These are phyloP conservation scores for Rhinoptilus africanus DNA, from an alignment of 2,113 vertebrate genomes.

Conservation along the genomic window DNA sequence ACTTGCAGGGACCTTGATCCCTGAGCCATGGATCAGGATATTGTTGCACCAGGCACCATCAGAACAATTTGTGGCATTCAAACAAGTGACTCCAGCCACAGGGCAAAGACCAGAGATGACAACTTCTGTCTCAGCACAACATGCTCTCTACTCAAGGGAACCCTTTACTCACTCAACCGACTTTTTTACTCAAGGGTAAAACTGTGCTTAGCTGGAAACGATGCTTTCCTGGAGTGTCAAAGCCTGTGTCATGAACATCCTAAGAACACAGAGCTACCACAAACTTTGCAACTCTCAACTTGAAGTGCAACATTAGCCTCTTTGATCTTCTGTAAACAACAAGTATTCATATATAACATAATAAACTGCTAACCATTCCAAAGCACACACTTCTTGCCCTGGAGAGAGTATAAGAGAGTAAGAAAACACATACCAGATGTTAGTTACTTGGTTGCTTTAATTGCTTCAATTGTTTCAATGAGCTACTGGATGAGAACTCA, in stretches of 20 bases:
- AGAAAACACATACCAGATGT: conserved; percentile 45
- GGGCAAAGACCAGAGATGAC: background rate
- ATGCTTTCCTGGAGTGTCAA: background rate
- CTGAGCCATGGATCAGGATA: background rate
- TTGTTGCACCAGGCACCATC: background rate
- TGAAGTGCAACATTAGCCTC: background rate
- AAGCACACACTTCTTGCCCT: conserved; percentile 23
- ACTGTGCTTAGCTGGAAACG: background rate
- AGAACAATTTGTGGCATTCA: background rate
- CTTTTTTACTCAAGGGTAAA: background rate
- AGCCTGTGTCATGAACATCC: background rate
- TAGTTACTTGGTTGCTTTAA: conserved; percentile 23
- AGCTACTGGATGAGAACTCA: conserved; percentile 10
- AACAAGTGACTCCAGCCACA: background rate
- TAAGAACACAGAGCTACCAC: background rate
- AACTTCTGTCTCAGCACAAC: background rate
- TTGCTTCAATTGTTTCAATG: conserved; percentile 1
- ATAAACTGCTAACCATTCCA: conserved; percentile 9
- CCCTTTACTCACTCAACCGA: background rate
- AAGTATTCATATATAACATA: background rate
- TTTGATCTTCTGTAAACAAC: conserved; percentile 4
- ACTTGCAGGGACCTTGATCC: background rate
- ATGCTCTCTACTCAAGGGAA: background rate
- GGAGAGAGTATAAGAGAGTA: background rate
- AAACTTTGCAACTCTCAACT: background rate